Conservation (phyloP, 2,113 vertebrate genomes). For the Romanogobio albipinnatus region DNA sequence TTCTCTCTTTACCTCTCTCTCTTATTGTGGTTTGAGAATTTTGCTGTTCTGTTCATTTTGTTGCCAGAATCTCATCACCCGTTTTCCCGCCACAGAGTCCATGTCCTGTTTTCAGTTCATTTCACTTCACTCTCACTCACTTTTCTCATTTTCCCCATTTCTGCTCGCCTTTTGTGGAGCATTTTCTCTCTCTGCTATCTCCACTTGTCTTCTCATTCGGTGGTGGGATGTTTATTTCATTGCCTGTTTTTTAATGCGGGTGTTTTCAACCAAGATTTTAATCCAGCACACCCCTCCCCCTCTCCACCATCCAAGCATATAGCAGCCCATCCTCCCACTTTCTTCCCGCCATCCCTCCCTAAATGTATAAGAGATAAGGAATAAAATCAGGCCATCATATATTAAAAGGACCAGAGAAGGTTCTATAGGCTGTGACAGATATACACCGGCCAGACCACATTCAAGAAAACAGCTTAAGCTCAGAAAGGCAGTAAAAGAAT, state of each 20-base stretch:
- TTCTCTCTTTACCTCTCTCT: neutral
- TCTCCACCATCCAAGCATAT: slow-evolving; percentile 41
- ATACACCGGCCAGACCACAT: neutral
- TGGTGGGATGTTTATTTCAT: slow-evolving; percentile 60
- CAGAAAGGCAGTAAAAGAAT: slow-evolving; percentile 31
- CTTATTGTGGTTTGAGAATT: neutral
- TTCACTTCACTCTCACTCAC: slow-evolving; percentile 14
- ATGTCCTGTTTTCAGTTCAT: neutral
- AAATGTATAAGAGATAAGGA: slow-evolving; percentile 36
- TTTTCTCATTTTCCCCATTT: neutral
- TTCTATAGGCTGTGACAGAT: slow-evolving; percentile 26
- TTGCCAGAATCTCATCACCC: neutral
- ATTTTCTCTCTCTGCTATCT: neutral
- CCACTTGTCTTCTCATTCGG: neutral
- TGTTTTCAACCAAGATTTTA: slow-evolving; percentile 52
- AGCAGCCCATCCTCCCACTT: slow-evolving; percentile 10
- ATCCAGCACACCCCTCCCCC: slow-evolving; percentile 53
- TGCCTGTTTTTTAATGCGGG: slow-evolving; percentile 55
- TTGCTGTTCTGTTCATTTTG: neutral
- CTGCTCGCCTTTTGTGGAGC: neutral
- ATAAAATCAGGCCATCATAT: slow-evolving; percentile 37
- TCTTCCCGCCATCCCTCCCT: neutral
- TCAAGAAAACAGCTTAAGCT: slow-evolving; percentile 26
- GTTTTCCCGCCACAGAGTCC: neutral
- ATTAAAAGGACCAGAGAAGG: slow-evolving; percentile 22